Evolutionary conservation across 2,113 vertebrate genomes (phyloP), one percentile per base, ranked within the genome.

Genomic region (Mionectes macconnelli): DNA sequence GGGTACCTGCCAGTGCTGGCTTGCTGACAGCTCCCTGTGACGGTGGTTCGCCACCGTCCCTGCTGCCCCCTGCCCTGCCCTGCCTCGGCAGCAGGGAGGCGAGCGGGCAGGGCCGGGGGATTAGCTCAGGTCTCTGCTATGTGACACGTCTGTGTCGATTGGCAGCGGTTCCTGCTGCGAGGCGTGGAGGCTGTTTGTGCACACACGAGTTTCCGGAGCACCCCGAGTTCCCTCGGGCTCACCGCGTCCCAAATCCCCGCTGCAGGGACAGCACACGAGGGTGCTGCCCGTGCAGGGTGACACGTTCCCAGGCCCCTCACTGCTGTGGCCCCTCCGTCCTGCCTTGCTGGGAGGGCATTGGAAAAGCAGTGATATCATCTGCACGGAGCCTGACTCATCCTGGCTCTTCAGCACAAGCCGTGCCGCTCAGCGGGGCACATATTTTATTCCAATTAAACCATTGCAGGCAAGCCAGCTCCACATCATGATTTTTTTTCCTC

Each of bases 331-430:
- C 39, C 83, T 82, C 72, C 2, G 1, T 55, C 66, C 87, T 87
- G 66, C 70, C 78, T 59, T 55, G 62, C 76, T 57, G 84, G 74
- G 78, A 87, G 35, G 47, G 74, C 27, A n/a, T 13, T 74, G 88
- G 76, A 63, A 70, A 49, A 50, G 94, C 90, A 67, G 68, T 90
- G 90, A 93, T 92, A 94, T 74, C 83, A 97, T 80, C 94, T 1
- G 79, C 92, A 86, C 2, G 2, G 86, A 88, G 90, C 73, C 88
- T 96, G 94, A 96, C 84, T 95, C 94, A 96, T 92, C 92, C 85
- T 37, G 1, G 82, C 90, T 88, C 79, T 91, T 62, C 75, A 74
- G 92, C 92, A 92, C 91, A 91, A 76, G 91, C 78, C 20, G 50
- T 89, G 87, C 90, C 4, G 45, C 94, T 83, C 92, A 88, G 94